phyloP scores from a whole-genome alignment of 2,797 vertebrate genomes.

The Myiothlypis chrysogaster region DNA sequence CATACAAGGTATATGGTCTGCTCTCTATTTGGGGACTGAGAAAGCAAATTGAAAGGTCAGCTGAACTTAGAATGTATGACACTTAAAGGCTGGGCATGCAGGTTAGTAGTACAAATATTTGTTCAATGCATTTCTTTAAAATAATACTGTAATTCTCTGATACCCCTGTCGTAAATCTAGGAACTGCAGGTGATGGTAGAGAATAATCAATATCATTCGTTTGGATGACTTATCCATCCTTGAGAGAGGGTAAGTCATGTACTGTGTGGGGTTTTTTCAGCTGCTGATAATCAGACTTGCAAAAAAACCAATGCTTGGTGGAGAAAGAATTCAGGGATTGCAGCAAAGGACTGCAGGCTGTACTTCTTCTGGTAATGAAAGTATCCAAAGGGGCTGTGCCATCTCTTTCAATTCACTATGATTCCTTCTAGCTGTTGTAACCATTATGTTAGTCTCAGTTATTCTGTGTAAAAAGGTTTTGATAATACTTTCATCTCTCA shows the following conservation, averaged over 20 bases:
- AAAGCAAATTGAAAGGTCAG: neutral
- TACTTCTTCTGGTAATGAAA: neutral
- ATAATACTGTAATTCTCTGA: neutral
- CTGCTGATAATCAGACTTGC: neutral
- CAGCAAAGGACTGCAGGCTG: neutral
- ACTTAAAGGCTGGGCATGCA: neutral
- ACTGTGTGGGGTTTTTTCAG: neutral
- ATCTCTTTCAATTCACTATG: neutral
- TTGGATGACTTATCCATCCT: neutral
- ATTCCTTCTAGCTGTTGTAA: neutral
- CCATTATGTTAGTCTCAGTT: neutral
- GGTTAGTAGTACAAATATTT: neutral
- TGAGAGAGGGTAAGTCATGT: neutral
- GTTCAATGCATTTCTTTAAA: neutral
- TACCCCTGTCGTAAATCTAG: neutral
- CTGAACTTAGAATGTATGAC: neutral
- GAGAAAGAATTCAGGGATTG: neutral
- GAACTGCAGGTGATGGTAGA: neutral
- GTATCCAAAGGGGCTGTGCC: neutral
- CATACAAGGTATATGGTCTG: fast-evolving
- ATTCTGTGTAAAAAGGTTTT: neutral
- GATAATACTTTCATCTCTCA: neutral
- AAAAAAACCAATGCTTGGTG: conserved; percentile 19
- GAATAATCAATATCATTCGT: neutral
- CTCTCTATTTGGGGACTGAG: neutral